phyloP scores from a whole-genome alignment of 2,797 vertebrate genomes.

The Pelochelys cantorii region DNA sequence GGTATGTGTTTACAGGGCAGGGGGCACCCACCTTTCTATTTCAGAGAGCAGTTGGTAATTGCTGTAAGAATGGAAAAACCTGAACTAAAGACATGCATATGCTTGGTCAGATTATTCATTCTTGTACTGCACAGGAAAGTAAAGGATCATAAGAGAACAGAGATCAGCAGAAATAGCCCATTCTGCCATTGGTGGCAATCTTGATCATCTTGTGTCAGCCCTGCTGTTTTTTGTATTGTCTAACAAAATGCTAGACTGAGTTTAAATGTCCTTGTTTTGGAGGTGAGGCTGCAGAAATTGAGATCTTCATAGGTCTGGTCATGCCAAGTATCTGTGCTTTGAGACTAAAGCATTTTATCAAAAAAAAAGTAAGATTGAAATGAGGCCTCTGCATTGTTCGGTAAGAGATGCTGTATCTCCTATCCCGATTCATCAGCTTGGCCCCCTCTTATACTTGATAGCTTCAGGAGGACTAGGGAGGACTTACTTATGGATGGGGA shows the following conservation, averaged over 20 bases:
- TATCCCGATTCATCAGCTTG: too few species aligned
- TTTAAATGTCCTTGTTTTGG: background rate
- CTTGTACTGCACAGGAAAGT: background rate
- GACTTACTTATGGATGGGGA: background rate
- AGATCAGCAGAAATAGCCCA: background rate
- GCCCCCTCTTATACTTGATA: fast-evolving
- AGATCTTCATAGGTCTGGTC: fast-evolving
- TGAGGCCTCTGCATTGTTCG: background rate
- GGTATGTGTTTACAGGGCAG: background rate
- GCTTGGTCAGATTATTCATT: background rate
- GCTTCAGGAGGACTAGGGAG: background rate
- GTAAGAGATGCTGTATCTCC: too few species aligned
- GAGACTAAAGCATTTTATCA: fast-evolving
- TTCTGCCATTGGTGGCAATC: background rate
- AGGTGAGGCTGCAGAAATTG: fast-evolving
- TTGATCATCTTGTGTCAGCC: background rate
- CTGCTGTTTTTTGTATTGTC: background rate
- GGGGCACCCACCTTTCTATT: background rate
- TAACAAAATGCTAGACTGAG: background rate
- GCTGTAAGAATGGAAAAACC: background rate
- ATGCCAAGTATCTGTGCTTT: fast-evolving
- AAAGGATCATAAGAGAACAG: background rate
- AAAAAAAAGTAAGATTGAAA: background rate
- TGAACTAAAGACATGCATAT: background rate
- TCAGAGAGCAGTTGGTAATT: background rate